phyloP scores from a whole-genome alignment of 2,888 invertebrate species.

The Dryococelus australis region DNA sequence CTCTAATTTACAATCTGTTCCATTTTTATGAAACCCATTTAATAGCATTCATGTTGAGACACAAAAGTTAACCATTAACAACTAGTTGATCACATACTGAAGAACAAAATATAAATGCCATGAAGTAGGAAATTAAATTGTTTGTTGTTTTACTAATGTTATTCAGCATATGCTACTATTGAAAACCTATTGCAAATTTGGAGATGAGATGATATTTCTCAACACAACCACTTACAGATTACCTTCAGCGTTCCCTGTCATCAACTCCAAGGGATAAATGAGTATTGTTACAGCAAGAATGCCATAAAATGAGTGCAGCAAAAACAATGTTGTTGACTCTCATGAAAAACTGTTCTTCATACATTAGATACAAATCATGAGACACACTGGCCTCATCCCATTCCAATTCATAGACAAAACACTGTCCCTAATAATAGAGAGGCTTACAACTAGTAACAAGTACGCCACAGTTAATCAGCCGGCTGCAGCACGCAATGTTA shows the following conservation, averaged over 20 bases:
- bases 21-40: background rate
- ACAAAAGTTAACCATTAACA: too few relatives aligned
- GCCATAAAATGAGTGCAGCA: background rate
- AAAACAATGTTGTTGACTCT: background rate
- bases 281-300: background rate
- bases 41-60: background rate
- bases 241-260: background rate
- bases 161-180: too few relatives aligned
- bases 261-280: background rate
- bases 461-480: background rate
- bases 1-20: background rate
- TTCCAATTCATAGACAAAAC: background rate
- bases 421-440: background rate
- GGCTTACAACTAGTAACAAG: background rate
- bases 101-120: too few relatives aligned
- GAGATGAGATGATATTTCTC: too few relatives aligned
- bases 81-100: too few relatives aligned
- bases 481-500: background rate
- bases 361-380: background rate
- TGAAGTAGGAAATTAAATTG: too few relatives aligned
- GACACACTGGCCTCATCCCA: background rate
- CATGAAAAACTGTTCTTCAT: background rate
- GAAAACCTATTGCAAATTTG: too few relatives aligned
- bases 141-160: too few relatives aligned
- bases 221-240: too few relatives aligned